phyloP scores from a whole-genome alignment of 2,888 invertebrate species.

The Synanthedon tipuliformis region DNA sequence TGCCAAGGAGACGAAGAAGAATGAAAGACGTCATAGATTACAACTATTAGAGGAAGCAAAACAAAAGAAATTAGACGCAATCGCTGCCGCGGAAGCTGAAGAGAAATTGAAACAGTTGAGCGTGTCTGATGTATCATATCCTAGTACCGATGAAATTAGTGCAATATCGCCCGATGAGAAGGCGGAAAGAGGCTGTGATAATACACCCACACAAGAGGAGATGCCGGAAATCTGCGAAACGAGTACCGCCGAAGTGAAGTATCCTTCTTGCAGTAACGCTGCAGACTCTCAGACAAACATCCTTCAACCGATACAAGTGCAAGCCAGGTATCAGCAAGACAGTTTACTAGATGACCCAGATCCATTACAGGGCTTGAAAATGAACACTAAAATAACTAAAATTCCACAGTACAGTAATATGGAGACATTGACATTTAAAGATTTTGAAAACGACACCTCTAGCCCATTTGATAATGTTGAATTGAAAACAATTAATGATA shows the following conservation, averaged over 20 bases:
- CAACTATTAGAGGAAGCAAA: constrained; percentile 70
- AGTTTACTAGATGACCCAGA: constrained; percentile 60
- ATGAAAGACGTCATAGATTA: constrained; percentile 72
- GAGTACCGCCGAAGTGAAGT: constrained; percentile 17
- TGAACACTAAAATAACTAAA: constrained; percentile 38
- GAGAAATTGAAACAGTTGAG: constrained; percentile 69
- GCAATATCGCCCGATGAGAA: constrained; percentile 65
- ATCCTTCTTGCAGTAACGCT: constrained; percentile 21
- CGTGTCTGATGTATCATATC: constrained; percentile 71
- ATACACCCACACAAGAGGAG: constrained; percentile 26
- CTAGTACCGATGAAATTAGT: constrained; percentile 71
- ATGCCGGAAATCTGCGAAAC: constrained; percentile 21
- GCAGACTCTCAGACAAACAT: constrained; percentile 44
- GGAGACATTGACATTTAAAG: constrained; percentile 71
- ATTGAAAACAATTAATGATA: constrained; percentile 91
- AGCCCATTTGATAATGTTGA: constrained; percentile 95
- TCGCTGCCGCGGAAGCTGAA: constrained; percentile 58
- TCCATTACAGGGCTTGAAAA: constrained; percentile 46
- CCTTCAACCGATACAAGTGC: constrained; percentile 56
- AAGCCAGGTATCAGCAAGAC: constrained; percentile 37
- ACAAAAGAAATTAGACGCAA: constrained; percentile 64
- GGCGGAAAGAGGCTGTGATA: constrained; percentile 46
- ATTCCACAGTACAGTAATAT: constrained; percentile 44
- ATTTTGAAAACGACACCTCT: constrained; percentile 92
- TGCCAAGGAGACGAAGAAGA: constrained; percentile 72